phyloP scores from a whole-genome alignment of 1,140 invertebrate genomes.

The Berghia stephanieae region DNA sequence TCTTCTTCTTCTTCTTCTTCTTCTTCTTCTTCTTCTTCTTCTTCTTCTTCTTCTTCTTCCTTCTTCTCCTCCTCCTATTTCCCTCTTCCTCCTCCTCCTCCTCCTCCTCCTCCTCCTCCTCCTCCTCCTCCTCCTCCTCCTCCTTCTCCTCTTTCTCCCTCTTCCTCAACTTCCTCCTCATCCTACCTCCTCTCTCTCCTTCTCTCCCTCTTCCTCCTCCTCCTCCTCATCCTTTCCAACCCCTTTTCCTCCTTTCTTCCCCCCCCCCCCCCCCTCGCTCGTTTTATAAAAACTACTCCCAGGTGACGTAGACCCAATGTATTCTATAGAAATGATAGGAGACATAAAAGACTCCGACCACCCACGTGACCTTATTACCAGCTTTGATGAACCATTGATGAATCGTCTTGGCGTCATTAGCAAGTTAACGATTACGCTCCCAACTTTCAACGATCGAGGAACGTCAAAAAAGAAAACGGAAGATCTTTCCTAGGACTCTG shows the following conservation, averaged over 20 bases:
- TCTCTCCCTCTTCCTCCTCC: not conserved
- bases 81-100: not conserved
- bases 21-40: not conserved
- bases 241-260: not conserved
- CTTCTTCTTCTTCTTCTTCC: not conserved
- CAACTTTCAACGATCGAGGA: too few species aligned
- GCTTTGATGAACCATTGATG: too few species aligned
- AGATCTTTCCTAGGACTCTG: too few species aligned
- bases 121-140: not conserved
- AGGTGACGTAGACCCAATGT: too few species aligned
- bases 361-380: too few species aligned
- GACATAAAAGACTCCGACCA: too few species aligned
- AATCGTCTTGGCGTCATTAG: too few species aligned
- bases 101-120: not conserved
- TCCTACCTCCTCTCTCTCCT: not conserved
- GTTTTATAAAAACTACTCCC: too few species aligned
- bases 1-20: not conserved
- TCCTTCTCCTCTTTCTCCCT: not conserved
- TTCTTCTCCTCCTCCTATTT: not conserved
- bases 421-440: too few species aligned
- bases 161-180: not conserved
- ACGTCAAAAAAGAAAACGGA: too few species aligned
- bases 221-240: not conserved
- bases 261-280: not conserved
- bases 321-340: too few species aligned